Base-by-base conservation (phyloP, 1,140 invertebrate genomes). In the Panagrolaimus sp. region DNA sequence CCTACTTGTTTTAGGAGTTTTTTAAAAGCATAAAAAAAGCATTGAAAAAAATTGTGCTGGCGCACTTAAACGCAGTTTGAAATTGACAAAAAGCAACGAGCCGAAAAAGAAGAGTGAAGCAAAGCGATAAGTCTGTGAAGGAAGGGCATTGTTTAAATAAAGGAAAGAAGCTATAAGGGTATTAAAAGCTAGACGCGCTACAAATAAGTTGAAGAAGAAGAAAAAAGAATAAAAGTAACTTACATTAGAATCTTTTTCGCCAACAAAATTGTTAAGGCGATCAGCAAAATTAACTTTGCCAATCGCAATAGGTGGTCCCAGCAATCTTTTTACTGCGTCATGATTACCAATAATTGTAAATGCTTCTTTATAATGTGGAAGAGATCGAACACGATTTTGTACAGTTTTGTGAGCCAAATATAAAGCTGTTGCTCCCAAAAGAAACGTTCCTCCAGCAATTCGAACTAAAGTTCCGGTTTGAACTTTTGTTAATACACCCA, bases 201-300 rank as follows among this genome's bases (percentile, higher is more conserved):
- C 32, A 38, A 38, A 38, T 38, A 38, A 38, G 32, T 38, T 38
- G 32, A 38, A 38, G 32, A 38, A 7, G 7, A 7, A 38, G 32
- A 38, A 38, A 4, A 38, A 38, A 38, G 32, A 21, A 43, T 32
- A n/a, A 14, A 64, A 63, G 62, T 12, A 28, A 71, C 70, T 44
- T 21, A 83, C 81, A 63, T 52, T 66, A 28, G 80, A 81, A 43
- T 71, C 74, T 17, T 43, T 65, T 43, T 77, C 71, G 38, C 68
- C 79, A 17, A 82, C 70, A 70, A 76, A 80, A 69, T 82, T 82
- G 38, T 70, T 58, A 28, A 12, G 21, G 28, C 73, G 70, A 70
- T 82, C 81, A 0, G 71, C 55, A 10, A 82, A 28, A 47, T 82
- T 73, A 5, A 83, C 71, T n/a, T 44, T 63, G 10, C 80, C 80